Conservation (phyloP, 2,797 vertebrate genomes). For the Fundulus diaphanus region DNA sequence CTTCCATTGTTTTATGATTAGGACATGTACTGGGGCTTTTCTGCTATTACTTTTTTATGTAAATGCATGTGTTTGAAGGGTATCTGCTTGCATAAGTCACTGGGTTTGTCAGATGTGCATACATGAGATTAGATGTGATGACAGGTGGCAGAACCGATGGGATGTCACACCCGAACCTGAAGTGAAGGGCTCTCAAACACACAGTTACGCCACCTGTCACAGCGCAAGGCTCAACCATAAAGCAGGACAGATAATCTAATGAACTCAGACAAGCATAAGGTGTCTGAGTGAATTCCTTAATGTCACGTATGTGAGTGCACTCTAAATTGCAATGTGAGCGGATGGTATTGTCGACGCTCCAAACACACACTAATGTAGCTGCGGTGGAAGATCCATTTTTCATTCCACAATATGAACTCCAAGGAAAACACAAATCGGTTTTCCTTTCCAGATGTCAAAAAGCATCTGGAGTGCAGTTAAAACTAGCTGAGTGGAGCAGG, state of each 20-base stretch:
- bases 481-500: slow-evolving; percentile 32
- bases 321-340: slow-evolving; percentile 19
- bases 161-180: slow-evolving; percentile 41
- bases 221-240: slow-evolving; percentile 37
- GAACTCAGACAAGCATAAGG: slow-evolving; percentile 46
- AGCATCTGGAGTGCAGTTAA: slow-evolving; percentile 30
- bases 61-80: slow-evolving; percentile 4
- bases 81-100: slow-evolving; percentile 16
- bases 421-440: slow-evolving; percentile 49
- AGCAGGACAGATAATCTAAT: slow-evolving; percentile 50
- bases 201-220: slow-evolving; percentile 50
- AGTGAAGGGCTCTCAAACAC: slow-evolving; percentile 48
- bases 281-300: slow-evolving; percentile 33
- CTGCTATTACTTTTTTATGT: background rate
- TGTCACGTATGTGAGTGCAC: slow-evolving; percentile 12
- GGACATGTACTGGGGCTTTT: background rate
- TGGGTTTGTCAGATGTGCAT: slow-evolving; percentile 48
- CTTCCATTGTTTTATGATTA: background rate
- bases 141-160: slow-evolving; percentile 61
- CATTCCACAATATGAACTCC: slow-evolving; percentile 38
- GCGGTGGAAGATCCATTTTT: slow-evolving; percentile 43
- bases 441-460: slow-evolving; percentile 59
- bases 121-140: slow-evolving; percentile 57
- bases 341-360: slow-evolving; percentile 20
- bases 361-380: slow-evolving; percentile 24